phyloP scores from a whole-genome alignment of 1,140 invertebrate species.

The Drosophila lacertosa region DNA sequence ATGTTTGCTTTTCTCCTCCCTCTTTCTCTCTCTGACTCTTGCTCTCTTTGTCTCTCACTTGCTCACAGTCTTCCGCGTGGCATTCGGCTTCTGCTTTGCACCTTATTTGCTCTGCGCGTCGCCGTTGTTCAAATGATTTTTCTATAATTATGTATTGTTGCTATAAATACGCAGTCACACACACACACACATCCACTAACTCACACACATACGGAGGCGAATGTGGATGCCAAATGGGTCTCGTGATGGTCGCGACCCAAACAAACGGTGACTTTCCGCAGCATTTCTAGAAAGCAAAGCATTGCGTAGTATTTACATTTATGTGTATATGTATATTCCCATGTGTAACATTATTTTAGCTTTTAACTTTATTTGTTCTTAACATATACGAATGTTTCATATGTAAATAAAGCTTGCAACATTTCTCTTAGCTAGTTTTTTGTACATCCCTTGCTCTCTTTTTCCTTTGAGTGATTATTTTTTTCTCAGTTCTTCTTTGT shows the following conservation, averaged over 20 bases:
- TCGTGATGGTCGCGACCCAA: constrained; percentile 66
- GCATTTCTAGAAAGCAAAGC: constrained; percentile 16
- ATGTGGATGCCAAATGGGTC: constrained; percentile 50
- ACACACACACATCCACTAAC: constrained; percentile 4
- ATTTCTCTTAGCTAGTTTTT: too few relatives aligned
- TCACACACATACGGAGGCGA: constrained; percentile 20
- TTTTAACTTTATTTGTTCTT: too few relatives aligned
- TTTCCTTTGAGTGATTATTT: background rate
- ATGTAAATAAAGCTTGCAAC: too few relatives aligned
- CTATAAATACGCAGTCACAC: constrained; percentile 67
- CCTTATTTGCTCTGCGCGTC: constrained; percentile 52
- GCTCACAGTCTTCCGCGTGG: constrained; percentile 65
- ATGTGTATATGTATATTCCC: constrained; percentile 15
- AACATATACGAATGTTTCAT: too few relatives aligned
- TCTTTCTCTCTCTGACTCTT: constrained; percentile 3
- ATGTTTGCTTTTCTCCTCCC: background rate
- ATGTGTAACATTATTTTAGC: background rate
- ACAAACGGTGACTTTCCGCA: constrained; percentile 45
- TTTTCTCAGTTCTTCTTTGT: background rate
- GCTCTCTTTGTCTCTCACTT: constrained; percentile 1
- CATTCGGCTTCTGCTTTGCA: constrained; percentile 65
- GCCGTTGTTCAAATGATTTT: constrained; percentile 52
- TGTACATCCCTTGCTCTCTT: too few relatives aligned
- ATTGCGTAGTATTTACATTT: constrained; percentile 9
- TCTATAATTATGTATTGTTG: constrained; percentile 77